phyloP scores from a whole-genome alignment of 2,113 vertebrate species.

The Vombatus ursinus region DNA sequence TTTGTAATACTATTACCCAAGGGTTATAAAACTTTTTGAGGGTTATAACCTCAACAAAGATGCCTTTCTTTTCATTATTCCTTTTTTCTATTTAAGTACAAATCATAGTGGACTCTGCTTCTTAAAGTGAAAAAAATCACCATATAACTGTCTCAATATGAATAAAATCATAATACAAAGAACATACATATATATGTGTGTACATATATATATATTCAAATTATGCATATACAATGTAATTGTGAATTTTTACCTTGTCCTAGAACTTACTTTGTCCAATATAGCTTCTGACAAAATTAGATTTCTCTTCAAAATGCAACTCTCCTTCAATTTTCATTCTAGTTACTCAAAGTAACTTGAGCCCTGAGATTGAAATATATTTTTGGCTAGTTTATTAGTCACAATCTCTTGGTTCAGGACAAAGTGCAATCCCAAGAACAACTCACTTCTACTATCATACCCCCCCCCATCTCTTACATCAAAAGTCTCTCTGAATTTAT shows the following conservation, averaged over 20 bases:
- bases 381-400: background rate
- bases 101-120: background rate
- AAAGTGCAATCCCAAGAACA: background rate
- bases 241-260: background rate
- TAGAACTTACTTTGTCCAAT: background rate
- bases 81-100: too few species aligned
- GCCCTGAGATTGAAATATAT: background rate
- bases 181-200: background rate
- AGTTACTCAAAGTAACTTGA: background rate
- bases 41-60: background rate
- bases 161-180: constrained; percentile 4
- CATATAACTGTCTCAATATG: background rate
- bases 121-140: background rate
- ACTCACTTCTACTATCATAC: background rate
- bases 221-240: background rate
- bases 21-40: background rate
- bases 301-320: background rate
- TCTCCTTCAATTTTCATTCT: background rate
- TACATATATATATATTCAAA: background rate
- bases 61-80: too few species aligned
- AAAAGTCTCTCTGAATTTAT: background rate
- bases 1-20: background rate
- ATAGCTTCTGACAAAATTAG: background rate
- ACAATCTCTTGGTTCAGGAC: background rate
- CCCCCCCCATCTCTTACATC: background rate